Percentiles rank a stretch among this genome's conserved stretches.
phyloP scores from a whole-genome alignment of 2,113 vertebrate species.

The Vidua macroura region DNA sequence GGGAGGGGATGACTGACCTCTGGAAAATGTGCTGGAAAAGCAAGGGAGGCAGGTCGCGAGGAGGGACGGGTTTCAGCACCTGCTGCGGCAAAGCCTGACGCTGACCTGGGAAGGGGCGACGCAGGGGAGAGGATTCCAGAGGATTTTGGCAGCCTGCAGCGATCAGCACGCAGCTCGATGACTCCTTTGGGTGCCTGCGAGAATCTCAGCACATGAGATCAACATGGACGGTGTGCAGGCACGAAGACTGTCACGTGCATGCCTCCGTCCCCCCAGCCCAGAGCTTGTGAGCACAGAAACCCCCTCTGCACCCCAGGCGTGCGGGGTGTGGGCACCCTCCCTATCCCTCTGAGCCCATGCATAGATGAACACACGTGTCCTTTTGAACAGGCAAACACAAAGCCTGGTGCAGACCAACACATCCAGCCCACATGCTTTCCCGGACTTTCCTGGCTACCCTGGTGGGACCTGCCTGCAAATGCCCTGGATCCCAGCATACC shows the following conservation, averaged over 20 bases:
- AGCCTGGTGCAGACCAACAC: rapidly evolving
- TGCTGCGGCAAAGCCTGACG: slow-evolving; percentile 38
- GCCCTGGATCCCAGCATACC: background rate
- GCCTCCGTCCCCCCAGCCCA: rapidly evolving
- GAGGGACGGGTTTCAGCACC: slow-evolving; percentile 64
- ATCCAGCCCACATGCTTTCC: background rate
- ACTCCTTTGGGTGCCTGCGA: slow-evolving; percentile 58
- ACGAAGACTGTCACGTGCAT: background rate
- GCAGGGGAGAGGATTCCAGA: slow-evolving; percentile 59
- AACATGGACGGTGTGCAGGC: background rate
- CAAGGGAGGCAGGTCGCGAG: slow-evolving; percentile 8
- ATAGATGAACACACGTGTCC: rapidly evolving
- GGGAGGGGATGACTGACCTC: slow-evolving; percentile 50
- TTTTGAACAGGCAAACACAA: rapidly evolving
- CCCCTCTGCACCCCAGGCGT: rapidly evolving
- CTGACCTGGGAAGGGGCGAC: slow-evolving; percentile 60
- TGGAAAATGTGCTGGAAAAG: slow-evolving; percentile 66
- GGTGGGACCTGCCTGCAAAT: background rate
- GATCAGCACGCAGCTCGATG: background rate
- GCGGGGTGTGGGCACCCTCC: background rate
- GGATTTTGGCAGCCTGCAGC: slow-evolving; percentile 32
- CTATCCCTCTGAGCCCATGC: rapidly evolving
- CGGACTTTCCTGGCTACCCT: background rate
- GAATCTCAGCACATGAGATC: slow-evolving; percentile 52
- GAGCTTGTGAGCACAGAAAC: background rate